Conservation (phyloP, 2,113 vertebrate species). For the Pelvicachromis taeniatus region DNA sequence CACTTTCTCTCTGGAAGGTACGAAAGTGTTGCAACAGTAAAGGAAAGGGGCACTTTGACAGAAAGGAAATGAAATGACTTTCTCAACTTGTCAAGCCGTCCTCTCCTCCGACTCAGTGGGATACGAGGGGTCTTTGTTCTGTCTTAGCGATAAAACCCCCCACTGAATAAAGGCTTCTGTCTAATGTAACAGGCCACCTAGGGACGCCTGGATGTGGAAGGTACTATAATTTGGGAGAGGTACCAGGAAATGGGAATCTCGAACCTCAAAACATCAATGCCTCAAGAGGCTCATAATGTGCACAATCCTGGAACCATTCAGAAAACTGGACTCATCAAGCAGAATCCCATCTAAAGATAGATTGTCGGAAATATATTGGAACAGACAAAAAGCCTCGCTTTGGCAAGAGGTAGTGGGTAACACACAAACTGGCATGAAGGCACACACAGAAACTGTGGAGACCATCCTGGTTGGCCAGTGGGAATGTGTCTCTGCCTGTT, state of each 20-base stretch:
- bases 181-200: background rate
- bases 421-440: slow-evolving; percentile 28
- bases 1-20: background rate
- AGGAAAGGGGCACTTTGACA: background rate
- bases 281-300: slow-evolving; percentile 31
- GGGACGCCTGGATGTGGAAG: background rate
- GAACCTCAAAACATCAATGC: slow-evolving; percentile 33
- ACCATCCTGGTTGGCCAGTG: slow-evolving; percentile 39
- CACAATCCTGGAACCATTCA: slow-evolving; percentile 43
- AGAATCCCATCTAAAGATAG: slow-evolving; percentile 51
- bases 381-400: slow-evolving; percentile 42
- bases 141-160: slow-evolving; percentile 10
- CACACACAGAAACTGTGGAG: slow-evolving; percentile 40
- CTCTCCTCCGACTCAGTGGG: slow-evolving; percentile 37
- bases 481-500: slow-evolving; percentile 62
- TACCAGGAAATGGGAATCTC: slow-evolving; percentile 23
- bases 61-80: slow-evolving; percentile 19
- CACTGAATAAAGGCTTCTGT: slow-evolving; percentile 28
- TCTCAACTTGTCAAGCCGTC: slow-evolving; percentile 16
- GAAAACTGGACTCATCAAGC: slow-evolving; percentile 30
- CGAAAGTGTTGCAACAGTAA: background rate
- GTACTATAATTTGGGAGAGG: slow-evolving; percentile 32
- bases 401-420: slow-evolving; percentile 51
- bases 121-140: slow-evolving; percentile 29
- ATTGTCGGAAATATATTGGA: slow-evolving; percentile 44